These are phyloP conservation scores for Palythoa heliodiscus DNA, from an alignment of 92 coral and sea anemone genomes.

Conservation along the genomic window DNA sequence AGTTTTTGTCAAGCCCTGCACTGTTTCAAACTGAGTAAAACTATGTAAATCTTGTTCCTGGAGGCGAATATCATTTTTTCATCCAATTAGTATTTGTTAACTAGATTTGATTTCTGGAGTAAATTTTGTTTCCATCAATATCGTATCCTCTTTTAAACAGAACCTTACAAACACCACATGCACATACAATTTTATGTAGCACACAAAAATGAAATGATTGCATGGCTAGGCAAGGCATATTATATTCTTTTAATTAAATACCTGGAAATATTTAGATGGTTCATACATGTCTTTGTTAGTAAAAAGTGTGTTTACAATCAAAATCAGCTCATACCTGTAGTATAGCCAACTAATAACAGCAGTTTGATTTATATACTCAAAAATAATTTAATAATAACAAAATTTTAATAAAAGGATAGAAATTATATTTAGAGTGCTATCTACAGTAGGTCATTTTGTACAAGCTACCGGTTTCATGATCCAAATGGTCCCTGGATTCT, in stretches of 20 bases:
- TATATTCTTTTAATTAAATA: too few species aligned
- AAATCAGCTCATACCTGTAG: not conserved
- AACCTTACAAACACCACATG: not conserved
- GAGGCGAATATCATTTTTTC: too few species aligned
- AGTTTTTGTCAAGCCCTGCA: too few species aligned
- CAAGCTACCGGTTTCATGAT: conserved; percentile 91
- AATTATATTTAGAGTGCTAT: too few species aligned
- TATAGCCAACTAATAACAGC: too few species aligned
- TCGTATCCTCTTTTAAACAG: not conserved
- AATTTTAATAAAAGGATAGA: too few species aligned
- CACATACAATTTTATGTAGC: not conserved
- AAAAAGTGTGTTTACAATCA: not conserved
- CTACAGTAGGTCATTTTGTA: not conserved
- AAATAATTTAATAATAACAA: too few species aligned
- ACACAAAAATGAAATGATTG: not conserved
- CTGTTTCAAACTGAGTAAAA: too few species aligned
- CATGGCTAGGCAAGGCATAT: not conserved
- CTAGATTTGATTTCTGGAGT: not conserved
- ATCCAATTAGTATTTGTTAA: too few species aligned
- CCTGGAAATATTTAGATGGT: not conserved
- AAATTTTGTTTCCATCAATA: not conserved
- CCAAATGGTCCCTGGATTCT: conserved; percentile 97
- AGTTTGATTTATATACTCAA: too few species aligned
- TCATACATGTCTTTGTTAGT: not conserved
- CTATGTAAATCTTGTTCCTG: too few species aligned